Conservation (phyloP, 2,113 vertebrate genomes). For the Trichomycterus rosablanca region DNA sequence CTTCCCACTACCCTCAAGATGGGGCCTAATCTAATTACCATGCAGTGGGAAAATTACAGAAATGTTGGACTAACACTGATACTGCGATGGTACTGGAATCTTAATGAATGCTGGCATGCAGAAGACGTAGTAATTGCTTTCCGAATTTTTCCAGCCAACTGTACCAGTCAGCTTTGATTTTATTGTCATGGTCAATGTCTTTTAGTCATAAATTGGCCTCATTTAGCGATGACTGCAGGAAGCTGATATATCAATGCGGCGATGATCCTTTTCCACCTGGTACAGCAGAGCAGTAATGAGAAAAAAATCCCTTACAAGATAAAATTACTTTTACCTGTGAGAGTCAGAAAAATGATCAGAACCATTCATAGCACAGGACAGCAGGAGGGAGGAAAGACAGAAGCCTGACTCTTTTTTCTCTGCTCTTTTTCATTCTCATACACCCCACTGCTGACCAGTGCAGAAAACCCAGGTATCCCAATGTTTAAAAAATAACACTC, state of each 20-base stretch:
- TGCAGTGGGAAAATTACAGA: slow-evolving; percentile 36
- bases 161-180: slow-evolving; percentile 29
- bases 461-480: slow-evolving; percentile 77
- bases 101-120: slow-evolving; percentile 39
- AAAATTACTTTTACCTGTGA: slow-evolving; percentile 67
- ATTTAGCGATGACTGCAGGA: slow-evolving; percentile 46
- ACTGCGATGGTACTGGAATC: slow-evolving; percentile 33
- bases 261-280: slow-evolving; percentile 52
- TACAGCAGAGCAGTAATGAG: slow-evolving; percentile 32
- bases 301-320: slow-evolving; percentile 62
- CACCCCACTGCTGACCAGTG: slow-evolving; percentile 80
- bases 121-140: slow-evolving; percentile 39
- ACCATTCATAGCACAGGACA: slow-evolving; percentile 57
- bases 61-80: slow-evolving; percentile 41
- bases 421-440: slow-evolving; percentile 41
- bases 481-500: slow-evolving; percentile 88
- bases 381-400: slow-evolving; percentile 42
- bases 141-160: slow-evolving; percentile 32
- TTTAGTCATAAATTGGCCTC: slow-evolving; percentile 55
- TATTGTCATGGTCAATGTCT: slow-evolving; percentile 55
- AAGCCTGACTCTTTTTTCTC: slow-evolving; percentile 48
- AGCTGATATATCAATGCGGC: slow-evolving; percentile 62
- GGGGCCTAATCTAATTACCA: slow-evolving; percentile 44
- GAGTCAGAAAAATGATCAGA: slow-evolving; percentile 64
- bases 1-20: slow-evolving; percentile 42